Evolutionary conservation across 92 coral and sea anemone species (phyloP).

Genomic region (Heliopora coerulea): DNA sequence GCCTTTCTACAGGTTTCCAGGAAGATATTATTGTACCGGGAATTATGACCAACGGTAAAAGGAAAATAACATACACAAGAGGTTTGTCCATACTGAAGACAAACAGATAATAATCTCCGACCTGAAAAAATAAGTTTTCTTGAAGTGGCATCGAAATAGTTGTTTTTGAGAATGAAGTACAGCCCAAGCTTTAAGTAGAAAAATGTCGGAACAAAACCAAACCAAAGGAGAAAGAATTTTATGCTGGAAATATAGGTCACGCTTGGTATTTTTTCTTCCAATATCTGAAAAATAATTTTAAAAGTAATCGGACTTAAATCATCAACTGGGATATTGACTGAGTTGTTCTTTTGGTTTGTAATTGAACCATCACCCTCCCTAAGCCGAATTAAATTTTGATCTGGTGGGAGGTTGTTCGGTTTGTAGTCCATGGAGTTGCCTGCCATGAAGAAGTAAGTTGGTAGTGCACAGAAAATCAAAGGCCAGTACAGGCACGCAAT

Average conservation of each 20-base stretch:
- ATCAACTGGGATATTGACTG: conserved; percentile 37
- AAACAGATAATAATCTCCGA: conserved; percentile 33
- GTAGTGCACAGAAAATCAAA: conserved; percentile 25
- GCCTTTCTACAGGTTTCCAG: too few species aligned
- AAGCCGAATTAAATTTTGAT: too few species aligned
- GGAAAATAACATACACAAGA: conserved; percentile 43
- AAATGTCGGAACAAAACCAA: conserved; percentile 47
- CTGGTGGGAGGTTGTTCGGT: too few species aligned
- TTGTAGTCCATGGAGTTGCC: neutral
- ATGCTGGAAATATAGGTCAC: too few species aligned
- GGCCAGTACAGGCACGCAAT: conserved; percentile 45
- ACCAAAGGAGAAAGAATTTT: conserved; percentile 36
- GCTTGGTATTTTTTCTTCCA: too few species aligned
- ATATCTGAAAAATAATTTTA: conserved; percentile 10
- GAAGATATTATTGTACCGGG: too few species aligned
- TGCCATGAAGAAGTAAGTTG: conserved; percentile 5
- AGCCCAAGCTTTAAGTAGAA: conserved; percentile 47
- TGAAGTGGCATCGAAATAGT: conserved; percentile 43
- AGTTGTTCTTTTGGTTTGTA: too few species aligned
- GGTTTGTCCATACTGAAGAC: conserved; percentile 46
- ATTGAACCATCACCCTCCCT: too few species aligned
- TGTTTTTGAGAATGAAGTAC: conserved; percentile 46
- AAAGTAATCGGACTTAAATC: conserved; percentile 47
- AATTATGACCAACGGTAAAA: conserved; percentile 43
- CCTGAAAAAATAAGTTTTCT: conserved; percentile 45